Percentiles rank a stretch among this genome's conserved stretches.
Conservation (phyloP, 2,113 vertebrate species). For the Entelurus aequoreus region DNA sequence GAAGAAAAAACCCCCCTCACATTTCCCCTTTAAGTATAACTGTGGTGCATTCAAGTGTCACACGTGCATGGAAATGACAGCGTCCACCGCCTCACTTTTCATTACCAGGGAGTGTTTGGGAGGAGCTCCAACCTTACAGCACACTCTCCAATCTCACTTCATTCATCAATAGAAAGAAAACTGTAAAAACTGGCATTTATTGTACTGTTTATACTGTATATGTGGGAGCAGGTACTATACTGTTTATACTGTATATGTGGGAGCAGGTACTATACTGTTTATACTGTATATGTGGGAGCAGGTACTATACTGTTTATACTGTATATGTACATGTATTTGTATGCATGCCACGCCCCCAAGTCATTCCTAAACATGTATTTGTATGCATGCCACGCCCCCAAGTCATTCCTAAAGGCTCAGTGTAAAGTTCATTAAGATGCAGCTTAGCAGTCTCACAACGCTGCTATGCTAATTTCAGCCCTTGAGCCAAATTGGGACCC, state of each 20-base stretch:
- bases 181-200: slow-evolving; percentile 22
- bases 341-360: not conserved
- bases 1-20: slow-evolving; percentile 37
- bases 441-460: not conserved
- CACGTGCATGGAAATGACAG: slow-evolving; percentile 47
- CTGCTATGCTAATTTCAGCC: not conserved
- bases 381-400: too few species aligned
- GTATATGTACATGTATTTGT: not conserved
- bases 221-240: too few species aligned
- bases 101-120: slow-evolving; percentile 41
- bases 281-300: too few species aligned
- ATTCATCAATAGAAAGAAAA: slow-evolving; percentile 42
- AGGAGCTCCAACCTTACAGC: slow-evolving; percentile 40
- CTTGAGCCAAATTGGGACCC: not conserved
- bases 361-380: not conserved
- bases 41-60: slow-evolving; percentile 66
- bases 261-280: too few species aligned
- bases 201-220: not conserved
- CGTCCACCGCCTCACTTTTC: slow-evolving; percentile 61
- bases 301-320: too few species aligned
- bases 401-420: not conserved
- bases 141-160: slow-evolving; percentile 30
- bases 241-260: too few species aligned
- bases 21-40: slow-evolving; percentile 58
- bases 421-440: not conserved